Conservation (phyloP, 2,888 invertebrate genomes). For the Agriopis aurantiaria region DNA sequence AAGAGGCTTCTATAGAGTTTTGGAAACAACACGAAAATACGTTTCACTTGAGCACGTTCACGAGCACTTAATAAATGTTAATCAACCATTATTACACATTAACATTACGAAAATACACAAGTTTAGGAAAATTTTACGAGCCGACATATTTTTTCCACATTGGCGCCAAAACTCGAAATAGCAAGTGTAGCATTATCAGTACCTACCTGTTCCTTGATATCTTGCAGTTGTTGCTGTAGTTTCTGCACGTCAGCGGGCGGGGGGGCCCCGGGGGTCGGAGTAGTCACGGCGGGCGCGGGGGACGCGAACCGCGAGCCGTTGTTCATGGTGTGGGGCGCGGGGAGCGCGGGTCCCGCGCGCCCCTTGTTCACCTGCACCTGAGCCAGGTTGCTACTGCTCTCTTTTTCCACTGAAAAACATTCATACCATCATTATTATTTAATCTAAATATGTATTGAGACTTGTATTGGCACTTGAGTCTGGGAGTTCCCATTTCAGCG, state of each 20-base stretch:
- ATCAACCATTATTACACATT: too few relatives aligned
- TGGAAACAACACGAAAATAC: too few relatives aligned
- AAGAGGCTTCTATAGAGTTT: too few relatives aligned
- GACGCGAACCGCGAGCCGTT: slow-evolving; percentile 69
- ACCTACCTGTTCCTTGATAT: slow-evolving; percentile 98
- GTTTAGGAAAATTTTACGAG: too few relatives aligned
- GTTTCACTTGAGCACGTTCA: not conserved
- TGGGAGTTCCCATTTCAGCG: too few relatives aligned
- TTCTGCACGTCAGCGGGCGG: slow-evolving; percentile 91
- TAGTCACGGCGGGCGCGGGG: slow-evolving; percentile 20
- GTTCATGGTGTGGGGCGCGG: slow-evolving; percentile 82
- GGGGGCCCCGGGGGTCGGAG: slow-evolving; percentile 55
- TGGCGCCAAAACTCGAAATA: not conserved
- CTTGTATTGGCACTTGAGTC: too few relatives aligned
- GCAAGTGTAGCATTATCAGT: not conserved
- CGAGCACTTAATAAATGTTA: not conserved
- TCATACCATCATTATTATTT: not conserved
- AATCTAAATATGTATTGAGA: not conserved
- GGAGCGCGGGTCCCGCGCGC: slow-evolving; percentile 75
- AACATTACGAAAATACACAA: too few relatives aligned
- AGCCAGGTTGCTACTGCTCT: slow-evolving; percentile 75
- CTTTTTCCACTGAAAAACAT: slow-evolving; percentile 65
- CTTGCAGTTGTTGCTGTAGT: slow-evolving; percentile 92
- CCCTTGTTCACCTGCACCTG: slow-evolving; percentile 82
- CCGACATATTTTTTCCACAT: too few relatives aligned